Percentiles rank a stretch among this genome's conserved stretches.
Conservation (phyloP, 2,113 vertebrate species). For the Telmatochromis sp. region DNA sequence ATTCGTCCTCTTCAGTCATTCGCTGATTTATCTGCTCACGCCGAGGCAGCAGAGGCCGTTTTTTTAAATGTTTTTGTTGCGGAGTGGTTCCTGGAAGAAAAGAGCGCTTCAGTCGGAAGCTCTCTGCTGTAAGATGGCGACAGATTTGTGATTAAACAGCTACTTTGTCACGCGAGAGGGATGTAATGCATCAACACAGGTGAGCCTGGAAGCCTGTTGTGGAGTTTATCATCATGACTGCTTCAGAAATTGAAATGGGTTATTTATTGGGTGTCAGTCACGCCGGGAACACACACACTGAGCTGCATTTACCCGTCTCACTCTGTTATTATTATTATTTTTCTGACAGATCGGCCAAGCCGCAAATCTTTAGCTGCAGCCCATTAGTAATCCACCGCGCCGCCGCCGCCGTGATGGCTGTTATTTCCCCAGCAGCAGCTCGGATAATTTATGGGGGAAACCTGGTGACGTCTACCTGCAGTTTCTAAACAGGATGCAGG, state of each 20-base stretch:
- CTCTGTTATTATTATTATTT: slow-evolving; percentile 13
- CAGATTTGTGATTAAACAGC: slow-evolving; percentile 51
- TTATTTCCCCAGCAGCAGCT: slow-evolving; percentile 38
- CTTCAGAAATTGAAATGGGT: slow-evolving; percentile 54
- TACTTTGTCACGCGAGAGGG: slow-evolving; percentile 34
- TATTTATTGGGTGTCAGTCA: slow-evolving; percentile 54
- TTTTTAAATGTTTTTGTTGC: background rate
- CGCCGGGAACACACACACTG: background rate
- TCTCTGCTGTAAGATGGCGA: background rate
- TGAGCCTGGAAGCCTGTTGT: slow-evolving; percentile 22
- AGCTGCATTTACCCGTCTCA: background rate
- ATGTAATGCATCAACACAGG: slow-evolving; percentile 50
- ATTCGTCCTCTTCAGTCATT: background rate
- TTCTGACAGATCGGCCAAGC: slow-evolving; percentile 41
- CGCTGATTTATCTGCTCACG: background rate
- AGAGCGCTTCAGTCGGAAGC: background rate
- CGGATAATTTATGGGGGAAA: slow-evolving; percentile 26
- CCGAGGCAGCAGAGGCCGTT: background rate
- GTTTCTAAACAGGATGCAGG: slow-evolving; percentile 22
- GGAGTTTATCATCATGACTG: slow-evolving; percentile 56
- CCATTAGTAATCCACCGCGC: slow-evolving; percentile 42
- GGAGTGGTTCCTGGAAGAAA: background rate
- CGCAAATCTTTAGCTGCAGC: slow-evolving; percentile 47
- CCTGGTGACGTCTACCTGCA: slow-evolving; percentile 9
- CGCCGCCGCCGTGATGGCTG: slow-evolving; percentile 2